phyloP scores from a whole-genome alignment of 2,888 invertebrate genomes.

The Sinohyriopsis cumingii region DNA sequence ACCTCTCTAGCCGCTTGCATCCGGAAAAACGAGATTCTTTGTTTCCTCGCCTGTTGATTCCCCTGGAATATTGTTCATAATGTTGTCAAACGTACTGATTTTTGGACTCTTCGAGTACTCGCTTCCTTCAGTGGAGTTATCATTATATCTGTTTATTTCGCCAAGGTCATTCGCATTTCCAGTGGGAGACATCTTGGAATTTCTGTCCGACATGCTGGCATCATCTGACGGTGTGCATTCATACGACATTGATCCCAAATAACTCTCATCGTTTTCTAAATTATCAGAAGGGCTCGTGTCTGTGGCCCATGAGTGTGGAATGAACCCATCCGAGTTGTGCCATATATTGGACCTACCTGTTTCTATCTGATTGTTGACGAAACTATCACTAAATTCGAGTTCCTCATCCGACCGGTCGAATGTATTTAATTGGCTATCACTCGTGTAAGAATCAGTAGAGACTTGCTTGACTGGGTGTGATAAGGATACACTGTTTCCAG shows the following conservation, averaged over 20 bases:
- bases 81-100: conserved; percentile 19
- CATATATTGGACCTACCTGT: conserved; percentile 49
- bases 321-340: conserved; percentile 43
- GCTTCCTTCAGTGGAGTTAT: conserved; percentile 7
- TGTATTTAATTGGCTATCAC: conserved; percentile 48
- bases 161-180: not conserved
- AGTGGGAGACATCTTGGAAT: no score
- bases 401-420: conserved; percentile 53
- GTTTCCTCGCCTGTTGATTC: conserved; percentile 16
- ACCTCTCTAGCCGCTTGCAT: conserved; percentile 21
- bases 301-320: conserved; percentile 48
- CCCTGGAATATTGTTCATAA: conserved; percentile 27
- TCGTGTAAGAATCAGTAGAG: conserved; percentile 34
- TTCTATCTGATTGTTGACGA: conserved; percentile 39
- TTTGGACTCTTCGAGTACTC: conserved; percentile 4
- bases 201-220: not conserved
- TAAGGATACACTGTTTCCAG: no score
- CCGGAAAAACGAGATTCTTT: conserved; percentile 17
- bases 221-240: conserved; percentile 54
- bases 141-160: conserved; percentile 10
- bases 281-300: conserved; percentile 64
- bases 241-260: conserved; percentile 47
- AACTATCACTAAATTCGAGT: conserved; percentile 56
- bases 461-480: conserved; percentile 24
- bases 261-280: conserved; percentile 53